Percentiles rank a stretch among this genome's conserved stretches.
phyloP scores from a whole-genome alignment of 2,888 invertebrate species.

The Myathropa florea region DNA sequence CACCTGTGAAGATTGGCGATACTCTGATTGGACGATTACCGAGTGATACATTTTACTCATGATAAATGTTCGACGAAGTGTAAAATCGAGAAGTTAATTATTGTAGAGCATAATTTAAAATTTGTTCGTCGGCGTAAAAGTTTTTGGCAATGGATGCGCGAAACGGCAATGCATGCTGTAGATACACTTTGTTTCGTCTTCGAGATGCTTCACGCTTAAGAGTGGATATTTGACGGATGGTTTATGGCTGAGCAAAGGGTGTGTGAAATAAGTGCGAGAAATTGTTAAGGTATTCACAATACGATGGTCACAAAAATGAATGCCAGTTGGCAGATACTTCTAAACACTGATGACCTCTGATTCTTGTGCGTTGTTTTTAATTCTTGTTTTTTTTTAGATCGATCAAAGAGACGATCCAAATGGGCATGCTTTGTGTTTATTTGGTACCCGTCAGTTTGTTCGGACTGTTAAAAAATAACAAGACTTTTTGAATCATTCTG shows the following conservation, averaged over 20 bases:
- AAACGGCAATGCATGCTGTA: neutral
- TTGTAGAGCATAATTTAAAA: constrained; percentile 40
- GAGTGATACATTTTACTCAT: constrained; percentile 5
- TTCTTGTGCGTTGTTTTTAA: too few species aligned
- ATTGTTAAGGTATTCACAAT: constrained; percentile 10
- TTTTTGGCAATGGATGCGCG: constrained; percentile 33
- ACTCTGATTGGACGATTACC: constrained; percentile 8
- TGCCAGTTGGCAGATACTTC: too few species aligned
- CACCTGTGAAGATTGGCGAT: constrained; percentile 45
- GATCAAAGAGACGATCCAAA: too few species aligned
- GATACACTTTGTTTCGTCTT: neutral
- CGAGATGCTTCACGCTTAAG: neutral
- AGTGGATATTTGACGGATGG: constrained; percentile 9
- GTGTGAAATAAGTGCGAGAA: constrained; percentile 6
- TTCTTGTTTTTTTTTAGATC: too few species aligned
- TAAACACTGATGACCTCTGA: too few species aligned
- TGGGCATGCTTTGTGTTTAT: too few species aligned
- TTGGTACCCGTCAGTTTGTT: too few species aligned
- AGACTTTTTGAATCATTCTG: too few species aligned
- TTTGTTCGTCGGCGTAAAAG: constrained; percentile 7
- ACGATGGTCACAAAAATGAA: neutral
- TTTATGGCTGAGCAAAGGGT: constrained; percentile 32
- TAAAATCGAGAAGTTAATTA: constrained; percentile 59
- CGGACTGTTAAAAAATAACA: too few species aligned
- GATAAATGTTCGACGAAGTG: constrained; percentile 58